Base-by-base conservation (phyloP, 2,888 invertebrate genomes). In the Catocala fraxini region DNA sequence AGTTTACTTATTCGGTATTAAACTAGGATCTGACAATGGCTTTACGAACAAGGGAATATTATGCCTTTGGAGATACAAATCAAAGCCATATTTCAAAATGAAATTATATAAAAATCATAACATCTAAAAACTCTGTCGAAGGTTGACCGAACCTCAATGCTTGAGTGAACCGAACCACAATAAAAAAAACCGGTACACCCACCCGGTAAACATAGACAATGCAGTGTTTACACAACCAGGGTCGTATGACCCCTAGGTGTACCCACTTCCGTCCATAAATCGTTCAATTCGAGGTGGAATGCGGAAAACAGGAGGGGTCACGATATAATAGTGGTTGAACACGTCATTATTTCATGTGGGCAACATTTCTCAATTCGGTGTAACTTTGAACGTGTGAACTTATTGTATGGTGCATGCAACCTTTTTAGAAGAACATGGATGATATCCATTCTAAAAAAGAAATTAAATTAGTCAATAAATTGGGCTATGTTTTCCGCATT, bases 101-200 rank as follows among this genome's bases (percentile, higher is more conserved):
- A 6, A 39, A 39, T 39, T 7, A 39, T 7, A 39, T 9, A 9
- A 5, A 39, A 39, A 39, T 6, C 35, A 39, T 39, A 41, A 35
- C 47, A 47, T 48, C 52, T 25, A 53, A 52, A 43, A 51, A 11
- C n/a, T 35, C 42, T 34, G 9, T 51, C 46, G 12, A 63, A 58
- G 43, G 51, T 68, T 73, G 65, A 68, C 68, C 65, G 69, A 71
- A 75, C 69, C 63, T 68, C 66, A 72, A 71, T 65, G 68, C 70
- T 77, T 79, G 75, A 82, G 80, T 80, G 80, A 81, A 81, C 75
- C 57, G 64, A 74, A 77, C 80, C 61, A 75, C 68, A 70, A 74
- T 64, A 75, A 83, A 86, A n/a, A 84, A 89, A 90, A 89, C 90
- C 88, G 87, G 90, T 87, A 86, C 86, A 80, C 89, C 89, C 87